Conservation (phyloP, 2,797 vertebrate genomes). For the Spatula versicolor region DNA sequence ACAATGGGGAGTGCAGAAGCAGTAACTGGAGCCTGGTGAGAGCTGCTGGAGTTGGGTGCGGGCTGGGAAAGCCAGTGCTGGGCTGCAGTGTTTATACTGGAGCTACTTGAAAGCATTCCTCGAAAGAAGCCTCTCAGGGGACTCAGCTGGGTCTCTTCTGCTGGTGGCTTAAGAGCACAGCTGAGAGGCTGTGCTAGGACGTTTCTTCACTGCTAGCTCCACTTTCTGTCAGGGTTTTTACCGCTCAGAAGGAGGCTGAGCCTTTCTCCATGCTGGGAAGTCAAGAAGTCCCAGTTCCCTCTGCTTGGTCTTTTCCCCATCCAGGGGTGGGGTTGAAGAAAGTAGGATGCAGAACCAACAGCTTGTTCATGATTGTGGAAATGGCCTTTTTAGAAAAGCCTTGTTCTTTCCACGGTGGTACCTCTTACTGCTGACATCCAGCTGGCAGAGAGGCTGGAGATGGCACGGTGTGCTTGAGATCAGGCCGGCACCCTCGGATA, state of each 20-base stretch:
- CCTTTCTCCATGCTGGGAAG: not conserved
- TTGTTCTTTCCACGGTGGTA: not conserved
- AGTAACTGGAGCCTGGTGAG: not conserved
- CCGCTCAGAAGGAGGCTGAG: not conserved
- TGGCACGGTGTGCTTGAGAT: rapidly evolving
- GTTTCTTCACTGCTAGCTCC: not conserved
- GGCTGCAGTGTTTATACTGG: not conserved
- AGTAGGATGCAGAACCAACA: not conserved
- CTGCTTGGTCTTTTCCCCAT: not conserved
- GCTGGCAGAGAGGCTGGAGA: not conserved
- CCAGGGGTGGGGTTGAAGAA: not conserved
- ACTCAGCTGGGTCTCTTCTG: not conserved
- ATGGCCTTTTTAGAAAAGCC: not conserved
- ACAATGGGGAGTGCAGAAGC: not conserved
- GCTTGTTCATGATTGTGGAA: not conserved
- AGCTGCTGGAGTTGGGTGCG: not conserved
- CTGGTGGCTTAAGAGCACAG: not conserved
- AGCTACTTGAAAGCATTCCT: slow-evolving; percentile 55
- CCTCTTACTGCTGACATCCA: not conserved
- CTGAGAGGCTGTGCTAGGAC: not conserved
- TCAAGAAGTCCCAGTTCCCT: not conserved
- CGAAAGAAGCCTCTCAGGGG: not conserved
- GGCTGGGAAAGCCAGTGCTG: not conserved
- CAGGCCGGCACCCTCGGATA: not conserved
- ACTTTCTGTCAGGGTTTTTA: not conserved